These are phyloP conservation scores for Oplegnathus fasciatus DNA, from an alignment of 2,113 vertebrate genomes.

Conservation along the genomic window DNA sequence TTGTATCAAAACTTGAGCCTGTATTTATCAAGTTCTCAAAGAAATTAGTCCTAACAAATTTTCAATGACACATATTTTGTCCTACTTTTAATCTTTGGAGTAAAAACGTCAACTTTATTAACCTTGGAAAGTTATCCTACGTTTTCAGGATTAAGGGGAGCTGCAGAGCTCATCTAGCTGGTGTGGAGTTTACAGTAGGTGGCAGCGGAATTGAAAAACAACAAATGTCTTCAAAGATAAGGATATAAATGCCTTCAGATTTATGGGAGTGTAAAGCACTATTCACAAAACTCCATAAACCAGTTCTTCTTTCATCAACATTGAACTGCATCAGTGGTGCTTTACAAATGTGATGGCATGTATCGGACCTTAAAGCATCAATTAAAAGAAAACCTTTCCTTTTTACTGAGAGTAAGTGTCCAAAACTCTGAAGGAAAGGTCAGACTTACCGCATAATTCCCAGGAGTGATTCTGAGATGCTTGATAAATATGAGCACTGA, in stretches of 20 bases:
- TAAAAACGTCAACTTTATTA: background rate
- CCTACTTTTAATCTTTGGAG: background rate
- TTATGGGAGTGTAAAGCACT: background rate
- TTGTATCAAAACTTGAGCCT: background rate
- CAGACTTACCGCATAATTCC: background rate
- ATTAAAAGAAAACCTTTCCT: background rate
- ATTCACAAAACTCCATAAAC: background rate
- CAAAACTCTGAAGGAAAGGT: background rate
- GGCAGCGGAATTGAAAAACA: background rate
- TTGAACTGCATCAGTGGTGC: background rate
- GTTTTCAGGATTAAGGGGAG: background rate
- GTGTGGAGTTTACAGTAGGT: background rate
- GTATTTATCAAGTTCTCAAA: conserved; percentile 17
- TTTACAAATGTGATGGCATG: background rate
- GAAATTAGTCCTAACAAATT: background rate
- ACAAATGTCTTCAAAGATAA: background rate
- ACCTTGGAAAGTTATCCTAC: background rate
- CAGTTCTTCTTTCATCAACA: background rate
- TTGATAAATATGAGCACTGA: conserved; percentile 5
- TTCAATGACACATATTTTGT: background rate
- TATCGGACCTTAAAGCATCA: background rate
- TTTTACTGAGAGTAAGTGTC: background rate
- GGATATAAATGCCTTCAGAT: background rate
- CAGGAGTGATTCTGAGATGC: background rate
- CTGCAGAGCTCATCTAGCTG: background rate